A percentile compares a stretch with the other conserved stretches of the same genome.
Evolutionary conservation across 1,140 invertebrate genomes (phyloP).

Genomic region (Paralvinella palmiformis): DNA sequence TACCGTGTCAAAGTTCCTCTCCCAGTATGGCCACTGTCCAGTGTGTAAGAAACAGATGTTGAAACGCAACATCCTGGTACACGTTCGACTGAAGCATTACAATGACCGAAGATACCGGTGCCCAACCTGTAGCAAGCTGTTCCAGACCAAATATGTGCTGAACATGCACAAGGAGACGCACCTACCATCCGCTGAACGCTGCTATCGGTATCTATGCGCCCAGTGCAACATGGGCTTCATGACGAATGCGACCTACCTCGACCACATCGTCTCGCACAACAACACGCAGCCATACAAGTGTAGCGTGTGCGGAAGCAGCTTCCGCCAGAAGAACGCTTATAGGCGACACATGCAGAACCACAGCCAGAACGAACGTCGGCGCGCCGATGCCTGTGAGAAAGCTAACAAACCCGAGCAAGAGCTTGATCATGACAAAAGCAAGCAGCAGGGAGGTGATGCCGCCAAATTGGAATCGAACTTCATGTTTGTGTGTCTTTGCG

Average conservation of each 20-base stretch:
- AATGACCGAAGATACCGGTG: not conserved
- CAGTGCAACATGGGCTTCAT: not conserved
- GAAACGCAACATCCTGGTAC: not conserved
- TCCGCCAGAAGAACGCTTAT: slow-evolving; percentile 6
- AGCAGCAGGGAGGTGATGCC: not conserved
- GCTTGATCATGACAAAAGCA: not conserved
- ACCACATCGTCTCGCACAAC: slow-evolving; percentile 63
- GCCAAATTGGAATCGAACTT: no score
- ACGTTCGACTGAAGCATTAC: not conserved
- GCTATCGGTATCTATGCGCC: not conserved
- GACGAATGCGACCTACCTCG: not conserved
- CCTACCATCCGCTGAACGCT: not conserved
- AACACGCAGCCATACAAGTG: slow-evolving; percentile 72
- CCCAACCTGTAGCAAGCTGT: not conserved
- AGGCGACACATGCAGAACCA: slow-evolving; percentile 23
- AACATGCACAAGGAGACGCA: not conserved
- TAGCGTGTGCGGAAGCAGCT: slow-evolving; percentile 10
- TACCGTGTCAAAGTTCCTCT: no score
- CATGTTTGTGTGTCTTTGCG: not conserved
- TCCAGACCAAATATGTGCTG: slow-evolving; percentile 1
- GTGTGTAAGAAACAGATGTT: not conserved
- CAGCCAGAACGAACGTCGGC: slow-evolving; percentile 22
- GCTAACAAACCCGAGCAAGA: slow-evolving; percentile 10
- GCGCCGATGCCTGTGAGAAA: slow-evolving; percentile 22
- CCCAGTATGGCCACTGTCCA: not conserved